Percentiles rank a stretch among this genome's conserved stretches.
phyloP scores from a whole-genome alignment of 2,888 invertebrate species.

The Chrysolina haemoptera region DNA sequence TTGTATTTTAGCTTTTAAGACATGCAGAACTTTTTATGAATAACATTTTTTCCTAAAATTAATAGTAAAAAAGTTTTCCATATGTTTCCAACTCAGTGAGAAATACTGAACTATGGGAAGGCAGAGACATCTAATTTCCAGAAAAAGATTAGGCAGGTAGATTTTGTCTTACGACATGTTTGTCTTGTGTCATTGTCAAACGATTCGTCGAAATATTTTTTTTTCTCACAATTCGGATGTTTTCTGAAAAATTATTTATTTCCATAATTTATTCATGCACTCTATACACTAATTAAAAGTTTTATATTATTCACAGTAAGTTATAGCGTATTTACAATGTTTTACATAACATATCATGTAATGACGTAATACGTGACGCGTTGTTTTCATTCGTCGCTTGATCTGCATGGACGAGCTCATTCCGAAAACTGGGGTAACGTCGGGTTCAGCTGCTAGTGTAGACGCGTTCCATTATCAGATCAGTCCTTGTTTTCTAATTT shows the following conservation, averaged over 20 bases:
- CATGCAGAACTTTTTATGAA: too few species aligned
- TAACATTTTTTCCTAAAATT: too few species aligned
- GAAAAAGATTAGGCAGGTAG: background rate
- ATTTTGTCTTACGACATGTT: background rate
- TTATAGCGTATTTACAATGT: background rate
- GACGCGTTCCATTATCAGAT: background rate
- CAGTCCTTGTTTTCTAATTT: background rate
- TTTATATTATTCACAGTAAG: background rate
- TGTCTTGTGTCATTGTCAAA: background rate
- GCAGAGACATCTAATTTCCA: background rate
- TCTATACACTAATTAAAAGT: background rate
- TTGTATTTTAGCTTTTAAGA: too few species aligned
- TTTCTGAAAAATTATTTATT: background rate
- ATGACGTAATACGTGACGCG: background rate
- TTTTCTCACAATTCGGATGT: background rate
- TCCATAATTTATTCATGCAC: background rate
- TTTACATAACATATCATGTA: constrained; percentile 1
- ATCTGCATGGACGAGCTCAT: constrained; percentile 1
- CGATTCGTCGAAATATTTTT: background rate
- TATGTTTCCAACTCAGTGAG: too few species aligned
- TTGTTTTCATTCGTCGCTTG: background rate
- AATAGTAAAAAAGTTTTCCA: too few species aligned
- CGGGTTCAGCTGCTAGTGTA: background rate
- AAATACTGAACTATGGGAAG: too few species aligned
- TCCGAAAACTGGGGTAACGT: background rate